phyloP scores from a whole-genome alignment of 2,113 vertebrate genomes.

The Gadus chalcogrammus region DNA sequence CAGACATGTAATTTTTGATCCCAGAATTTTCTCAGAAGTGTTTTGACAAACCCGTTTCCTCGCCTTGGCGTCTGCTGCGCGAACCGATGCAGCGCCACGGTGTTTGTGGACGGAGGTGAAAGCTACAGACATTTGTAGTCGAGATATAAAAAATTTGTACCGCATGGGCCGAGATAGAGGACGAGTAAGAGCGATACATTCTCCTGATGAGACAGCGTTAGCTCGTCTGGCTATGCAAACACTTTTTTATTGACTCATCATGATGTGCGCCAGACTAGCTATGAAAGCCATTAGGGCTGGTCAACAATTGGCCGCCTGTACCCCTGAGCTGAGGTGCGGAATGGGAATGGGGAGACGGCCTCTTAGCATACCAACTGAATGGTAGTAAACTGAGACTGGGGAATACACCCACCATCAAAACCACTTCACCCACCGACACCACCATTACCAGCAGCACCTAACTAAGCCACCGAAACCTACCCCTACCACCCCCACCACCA shows the following conservation, averaged over 20 bases:
- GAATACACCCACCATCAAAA: no score
- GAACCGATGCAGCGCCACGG: no score
- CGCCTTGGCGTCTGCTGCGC: no score
- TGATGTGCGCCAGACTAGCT: conserved; percentile 27
- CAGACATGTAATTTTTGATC: conserved; percentile 1
- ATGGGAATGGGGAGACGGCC: conserved; percentile 40
- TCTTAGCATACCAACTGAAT: conserved; percentile 43
- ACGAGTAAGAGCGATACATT: conserved; percentile 27
- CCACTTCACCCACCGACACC: no score
- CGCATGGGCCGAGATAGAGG: neutral
- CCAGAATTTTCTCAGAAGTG: neutral
- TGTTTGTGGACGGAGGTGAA: neutral
- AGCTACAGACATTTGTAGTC: conserved; percentile 20
- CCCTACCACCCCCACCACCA: no score
- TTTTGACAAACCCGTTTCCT: no score
- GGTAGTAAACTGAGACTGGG: conserved; percentile 29
- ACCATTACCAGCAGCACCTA: no score
- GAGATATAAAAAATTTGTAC: no score
- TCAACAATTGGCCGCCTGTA: conserved; percentile 54
- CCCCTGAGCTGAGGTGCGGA: conserved; percentile 39
- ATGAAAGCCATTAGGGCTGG: conserved; percentile 54
- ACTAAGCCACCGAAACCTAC: no score
- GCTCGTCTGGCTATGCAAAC: conserved; percentile 46
- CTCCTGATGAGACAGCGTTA: conserved; percentile 35
- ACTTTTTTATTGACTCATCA: conserved; percentile 61